Percentiles rank a stretch among this genome's conserved stretches.
Evolutionary conservation across 2,113 vertebrate genomes (phyloP).

Genomic region (Tricholaema leucomelas): DNA sequence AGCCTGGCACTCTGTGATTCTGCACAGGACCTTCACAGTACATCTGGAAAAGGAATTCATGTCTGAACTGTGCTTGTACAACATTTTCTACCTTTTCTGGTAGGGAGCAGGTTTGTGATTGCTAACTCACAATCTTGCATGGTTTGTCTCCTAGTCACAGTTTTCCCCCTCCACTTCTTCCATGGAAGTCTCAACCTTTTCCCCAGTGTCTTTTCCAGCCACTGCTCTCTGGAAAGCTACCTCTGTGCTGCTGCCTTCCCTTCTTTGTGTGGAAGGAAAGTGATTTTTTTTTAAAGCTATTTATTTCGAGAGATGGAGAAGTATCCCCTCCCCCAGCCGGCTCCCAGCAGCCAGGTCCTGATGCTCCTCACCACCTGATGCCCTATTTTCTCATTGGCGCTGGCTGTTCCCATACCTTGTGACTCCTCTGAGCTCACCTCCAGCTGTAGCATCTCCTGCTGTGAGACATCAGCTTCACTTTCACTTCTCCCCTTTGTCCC

Average conservation of each 20-base stretch:
- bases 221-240: background rate
- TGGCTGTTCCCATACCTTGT: conserved; percentile 57
- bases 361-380: conserved; percentile 48
- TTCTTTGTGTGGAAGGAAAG: conserved; percentile 34
- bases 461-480: conserved; percentile 46
- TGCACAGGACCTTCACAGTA: background rate
- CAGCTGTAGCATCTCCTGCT: conserved; percentile 27
- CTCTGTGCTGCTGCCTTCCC: background rate
- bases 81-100: background rate
- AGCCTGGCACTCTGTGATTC: background rate
- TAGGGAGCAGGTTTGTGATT: background rate
- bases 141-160: background rate
- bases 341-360: conserved; percentile 7
- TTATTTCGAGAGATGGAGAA: conserved; percentile 44
- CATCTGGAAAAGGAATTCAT: background rate
- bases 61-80: background rate
- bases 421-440: conserved; percentile 11
- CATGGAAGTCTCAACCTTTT: rapidly evolving
- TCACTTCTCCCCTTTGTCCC: conserved; percentile 22
- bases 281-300: conserved; percentile 59
- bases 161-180: background rate
- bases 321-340: background rate
- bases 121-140: background rate
- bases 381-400: conserved; percentile 71
- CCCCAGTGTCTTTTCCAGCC: background rate